Base-by-base conservation (phyloP, 2,113 vertebrate genomes). In the Bufo bufo region DNA sequence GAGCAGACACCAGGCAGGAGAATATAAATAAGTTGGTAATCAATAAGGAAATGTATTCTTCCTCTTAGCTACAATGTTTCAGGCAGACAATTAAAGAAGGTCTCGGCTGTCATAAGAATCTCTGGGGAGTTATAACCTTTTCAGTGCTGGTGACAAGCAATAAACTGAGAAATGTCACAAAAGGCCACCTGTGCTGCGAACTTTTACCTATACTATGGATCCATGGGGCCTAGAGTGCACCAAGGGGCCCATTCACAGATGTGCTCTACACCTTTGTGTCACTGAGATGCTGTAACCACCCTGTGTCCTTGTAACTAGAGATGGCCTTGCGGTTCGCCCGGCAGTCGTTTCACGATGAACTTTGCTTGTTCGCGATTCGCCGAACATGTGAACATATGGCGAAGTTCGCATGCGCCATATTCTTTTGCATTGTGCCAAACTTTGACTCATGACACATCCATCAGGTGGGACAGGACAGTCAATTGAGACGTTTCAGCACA, bases 11-110 rank as follows among this genome's bases (percentile, higher is more conserved):
- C 49, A 52, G n/a, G 8, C 79, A 81, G 49, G 49, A 54, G 49
- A 65, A 84, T 84, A 84, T 71, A 84, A 84, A 84, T 84, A 84
- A 71, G 65, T 33, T 23, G 63, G 49, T 17, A 84, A 84, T 84
- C 82, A 84, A 84, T 84, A 71, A 66, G 63, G 63, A 71, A n/a
- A 71, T 84, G 61, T 71, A 71, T 84, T 69, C 14, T 71, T 33
- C 65, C 65, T 65, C 20, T 71, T 20, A 69, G 82, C 63, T 84
- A 84, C 61, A 69, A 71, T 84, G 49, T 52, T 71, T 71, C 65
- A 71, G 82, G 82, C 63, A 82, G 58, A 82, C 80, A 66, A 66
- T 84, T 71, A 84, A 71, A 69, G 65, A 84, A 84, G 82, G 65
- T 71, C 82, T 84, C 47, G 49, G 82, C 82, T 84, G 82, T 84